phyloP scores from a whole-genome alignment of 1,140 invertebrate species.

The Venturia canescens region DNA sequence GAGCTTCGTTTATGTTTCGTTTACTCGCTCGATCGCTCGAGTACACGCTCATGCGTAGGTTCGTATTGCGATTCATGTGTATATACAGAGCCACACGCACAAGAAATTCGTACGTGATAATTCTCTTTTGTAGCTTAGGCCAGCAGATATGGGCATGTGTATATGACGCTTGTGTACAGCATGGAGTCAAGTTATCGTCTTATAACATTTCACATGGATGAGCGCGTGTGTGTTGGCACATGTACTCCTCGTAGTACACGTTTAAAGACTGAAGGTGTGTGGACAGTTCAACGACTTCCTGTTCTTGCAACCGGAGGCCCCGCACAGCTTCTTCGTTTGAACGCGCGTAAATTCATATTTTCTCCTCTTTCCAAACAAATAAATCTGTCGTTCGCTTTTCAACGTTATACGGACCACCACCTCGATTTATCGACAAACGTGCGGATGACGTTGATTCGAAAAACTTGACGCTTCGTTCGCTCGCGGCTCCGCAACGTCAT shows the following conservation, averaged over 20 bases:
- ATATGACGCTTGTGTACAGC: neutral
- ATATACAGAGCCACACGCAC: neutral
- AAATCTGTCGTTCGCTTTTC: conserved; percentile 1
- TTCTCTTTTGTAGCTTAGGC: neutral
- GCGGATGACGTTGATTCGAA: neutral
- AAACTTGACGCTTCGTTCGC: neutral
- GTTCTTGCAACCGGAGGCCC: neutral
- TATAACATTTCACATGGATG: neutral
- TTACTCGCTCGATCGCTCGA: too few relatives aligned
- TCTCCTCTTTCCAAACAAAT: neutral
- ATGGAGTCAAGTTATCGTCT: neutral
- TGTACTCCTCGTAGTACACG: neutral
- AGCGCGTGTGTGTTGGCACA: too few relatives aligned
- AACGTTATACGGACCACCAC: neutral
- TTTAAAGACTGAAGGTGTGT: neutral
- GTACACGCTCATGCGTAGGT: too few relatives aligned
- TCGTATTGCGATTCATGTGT: too few relatives aligned
- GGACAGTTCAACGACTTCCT: conserved; percentile 29
- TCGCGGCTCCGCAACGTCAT: neutral
- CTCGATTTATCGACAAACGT: conserved; percentile 1
- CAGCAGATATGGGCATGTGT: neutral
- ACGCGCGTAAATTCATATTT: neutral
- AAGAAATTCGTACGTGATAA: neutral
- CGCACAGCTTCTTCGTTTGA: neutral
- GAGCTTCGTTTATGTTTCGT: neutral